A percentile compares a stretch with the other conserved stretches of the same genome.
Conservation (phyloP, 2,113 vertebrate species). For the Mesoclemmys tuberculata region DNA sequence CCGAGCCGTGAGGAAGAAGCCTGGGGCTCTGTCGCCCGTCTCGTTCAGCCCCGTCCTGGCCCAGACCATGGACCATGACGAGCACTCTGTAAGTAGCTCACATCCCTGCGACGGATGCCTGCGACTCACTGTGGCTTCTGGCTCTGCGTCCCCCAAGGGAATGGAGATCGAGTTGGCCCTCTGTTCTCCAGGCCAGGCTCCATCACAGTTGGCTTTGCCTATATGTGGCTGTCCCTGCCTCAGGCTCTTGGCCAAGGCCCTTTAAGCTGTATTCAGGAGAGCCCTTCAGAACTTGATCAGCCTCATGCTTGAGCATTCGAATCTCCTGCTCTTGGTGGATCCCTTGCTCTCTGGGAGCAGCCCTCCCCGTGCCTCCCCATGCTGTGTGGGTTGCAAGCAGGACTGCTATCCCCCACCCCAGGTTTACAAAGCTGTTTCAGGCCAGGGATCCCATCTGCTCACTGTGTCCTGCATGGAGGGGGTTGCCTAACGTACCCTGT, state of each 20-base stretch:
- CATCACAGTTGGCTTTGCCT: not conserved
- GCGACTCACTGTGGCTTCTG: rapidly evolving
- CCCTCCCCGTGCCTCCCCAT: no score
- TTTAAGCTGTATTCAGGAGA: not conserved
- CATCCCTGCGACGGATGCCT: rapidly evolving
- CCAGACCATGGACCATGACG: constrained; percentile 95
- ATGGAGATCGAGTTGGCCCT: not conserved
- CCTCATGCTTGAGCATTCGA: not conserved
- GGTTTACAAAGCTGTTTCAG: not conserved
- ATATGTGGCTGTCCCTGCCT: not conserved
- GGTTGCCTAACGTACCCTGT: not conserved
- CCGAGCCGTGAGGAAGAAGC: constrained; percentile 96
- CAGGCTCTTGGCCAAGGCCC: not conserved
- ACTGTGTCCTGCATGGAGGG: not conserved
- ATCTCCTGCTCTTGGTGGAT: not conserved
- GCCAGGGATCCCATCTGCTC: not conserved
- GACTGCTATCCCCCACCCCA: not conserved
- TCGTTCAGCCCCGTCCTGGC: constrained; percentile 97
- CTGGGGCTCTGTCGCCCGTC: constrained; percentile 91
- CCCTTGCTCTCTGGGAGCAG: not conserved
- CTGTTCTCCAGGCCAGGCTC: rapidly evolving
- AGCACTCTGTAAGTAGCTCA: constrained; percentile 88
- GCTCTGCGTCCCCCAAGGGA: not conserved
- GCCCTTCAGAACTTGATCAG: not conserved
- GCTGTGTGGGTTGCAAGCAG: rapidly evolving